Evolutionary conservation across 2,888 invertebrate genomes (phyloP).

Genomic region (Caenorhabditis panamensis): DNA sequence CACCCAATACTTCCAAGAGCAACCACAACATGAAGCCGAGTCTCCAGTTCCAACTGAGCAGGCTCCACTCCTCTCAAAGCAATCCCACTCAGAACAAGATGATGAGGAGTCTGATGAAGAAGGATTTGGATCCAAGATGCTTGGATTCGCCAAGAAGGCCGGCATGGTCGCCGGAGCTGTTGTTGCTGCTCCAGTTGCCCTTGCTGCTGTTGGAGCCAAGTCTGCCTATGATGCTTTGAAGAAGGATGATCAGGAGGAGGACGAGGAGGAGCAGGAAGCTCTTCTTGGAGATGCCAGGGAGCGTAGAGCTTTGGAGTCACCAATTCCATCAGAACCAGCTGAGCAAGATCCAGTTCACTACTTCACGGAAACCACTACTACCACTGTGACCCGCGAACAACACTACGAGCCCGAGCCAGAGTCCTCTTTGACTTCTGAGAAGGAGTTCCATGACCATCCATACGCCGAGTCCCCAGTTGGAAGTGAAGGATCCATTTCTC

Average conservation of each 20-base stretch:
- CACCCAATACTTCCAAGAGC: conserved; percentile 26
- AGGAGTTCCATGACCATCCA: background rate
- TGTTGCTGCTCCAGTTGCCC: conserved; percentile 70
- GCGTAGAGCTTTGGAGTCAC: conserved; percentile 17
- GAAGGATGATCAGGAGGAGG: conserved; percentile 55
- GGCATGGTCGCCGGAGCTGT: conserved; percentile 73
- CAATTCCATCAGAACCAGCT: conserved; percentile 14
- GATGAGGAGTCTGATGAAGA: conserved; percentile 57
- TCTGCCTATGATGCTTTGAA: conserved; percentile 69
- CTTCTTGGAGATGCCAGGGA: conserved; percentile 28
- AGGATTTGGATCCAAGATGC: conserved; percentile 60
- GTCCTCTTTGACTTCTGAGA: background rate
- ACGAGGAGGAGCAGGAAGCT: conserved; percentile 22
- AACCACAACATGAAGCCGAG: conserved; percentile 19
- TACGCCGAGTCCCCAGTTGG: background rate
- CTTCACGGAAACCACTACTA: no score
- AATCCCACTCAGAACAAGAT: conserved; percentile 31
- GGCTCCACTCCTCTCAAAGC: conserved; percentile 38
- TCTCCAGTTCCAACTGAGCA: conserved; percentile 31
- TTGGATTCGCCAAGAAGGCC: conserved; percentile 69
- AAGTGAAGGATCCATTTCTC: no score
- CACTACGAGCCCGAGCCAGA: background rate
- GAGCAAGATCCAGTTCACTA: conserved; percentile 3
- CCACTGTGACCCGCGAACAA: no score
- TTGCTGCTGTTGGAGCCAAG: conserved; percentile 71